A percentile compares a stretch with the other conserved stretches of the same genome.
Evolutionary conservation across 1,140 invertebrate species (phyloP).

Genomic region (Zophobas atratus): DNA sequence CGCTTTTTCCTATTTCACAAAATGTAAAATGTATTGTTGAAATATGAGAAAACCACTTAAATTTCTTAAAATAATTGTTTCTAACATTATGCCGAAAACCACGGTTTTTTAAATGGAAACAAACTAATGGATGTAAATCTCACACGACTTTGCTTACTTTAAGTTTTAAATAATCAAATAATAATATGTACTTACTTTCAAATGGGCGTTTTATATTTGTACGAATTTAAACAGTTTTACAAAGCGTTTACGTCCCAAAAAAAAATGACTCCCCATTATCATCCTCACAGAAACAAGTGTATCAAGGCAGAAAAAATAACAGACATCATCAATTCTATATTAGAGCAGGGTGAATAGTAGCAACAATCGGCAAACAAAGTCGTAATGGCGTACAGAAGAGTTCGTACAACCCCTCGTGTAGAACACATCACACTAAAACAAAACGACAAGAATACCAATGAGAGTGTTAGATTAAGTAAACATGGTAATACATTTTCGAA

Average conservation of each 20-base stretch:
- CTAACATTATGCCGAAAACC: too few relatives aligned
- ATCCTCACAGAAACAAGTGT: constrained; percentile 24
- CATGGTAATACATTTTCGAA: constrained; percentile 9
- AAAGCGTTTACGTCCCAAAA: background rate
- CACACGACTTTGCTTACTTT: too few relatives aligned
- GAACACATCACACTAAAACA: constrained; percentile 50
- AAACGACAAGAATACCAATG: constrained; percentile 50
- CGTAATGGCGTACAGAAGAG: constrained; percentile 35
- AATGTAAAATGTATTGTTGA: too few relatives aligned
- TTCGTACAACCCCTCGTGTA: constrained; percentile 35
- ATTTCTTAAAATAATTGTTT: too few relatives aligned
- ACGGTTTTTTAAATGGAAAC: too few relatives aligned
- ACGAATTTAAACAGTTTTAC: background rate
- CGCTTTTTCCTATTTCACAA: too few relatives aligned
- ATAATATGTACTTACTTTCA: too few relatives aligned
- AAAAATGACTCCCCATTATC: too few relatives aligned
- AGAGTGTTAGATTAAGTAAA: constrained; percentile 47
- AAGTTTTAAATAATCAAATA: too few relatives aligned
- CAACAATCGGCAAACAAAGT: constrained; percentile 30
- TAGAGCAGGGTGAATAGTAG: constrained; percentile 27
- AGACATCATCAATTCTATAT: constrained; percentile 20
- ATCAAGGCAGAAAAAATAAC: constrained; percentile 8
- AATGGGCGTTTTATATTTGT: too few relatives aligned
- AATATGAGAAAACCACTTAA: too few relatives aligned
- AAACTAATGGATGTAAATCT: too few relatives aligned